Evolutionary conservation across 1,140 invertebrate genomes (phyloP).

Genomic region (Sogatella furcifera): DNA sequence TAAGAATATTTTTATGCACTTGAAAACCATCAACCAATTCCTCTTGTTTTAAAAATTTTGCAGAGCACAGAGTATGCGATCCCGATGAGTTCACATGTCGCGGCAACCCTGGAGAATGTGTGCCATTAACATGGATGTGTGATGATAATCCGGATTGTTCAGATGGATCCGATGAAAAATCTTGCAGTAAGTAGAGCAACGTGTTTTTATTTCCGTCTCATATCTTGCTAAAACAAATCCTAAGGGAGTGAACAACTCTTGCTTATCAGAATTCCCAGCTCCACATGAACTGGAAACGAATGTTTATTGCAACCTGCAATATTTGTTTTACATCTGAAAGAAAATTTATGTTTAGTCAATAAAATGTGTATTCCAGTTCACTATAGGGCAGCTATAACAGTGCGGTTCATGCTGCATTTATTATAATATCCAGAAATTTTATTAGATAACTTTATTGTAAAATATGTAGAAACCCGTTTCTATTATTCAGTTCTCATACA

Average conservation of each 20-base stretch:
- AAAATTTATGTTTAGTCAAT: too few relatives aligned
- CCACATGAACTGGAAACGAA: neutral
- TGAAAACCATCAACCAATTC: too few relatives aligned
- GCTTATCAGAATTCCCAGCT: neutral
- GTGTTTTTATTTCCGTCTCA: neutral
- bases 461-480: too few relatives aligned
- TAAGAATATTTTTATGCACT: too few relatives aligned
- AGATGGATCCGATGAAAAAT: slow-evolving; percentile 77
- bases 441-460: too few relatives aligned
- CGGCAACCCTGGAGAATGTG: slow-evolving; percentile 65
- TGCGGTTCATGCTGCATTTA: too few relatives aligned
- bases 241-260: neutral
- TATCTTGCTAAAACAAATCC: neutral
- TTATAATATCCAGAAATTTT: too few relatives aligned
- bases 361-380: too few relatives aligned
- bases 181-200: slow-evolving; percentile 66
- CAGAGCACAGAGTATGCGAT: slow-evolving; percentile 67
- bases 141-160: slow-evolving; percentile 78
- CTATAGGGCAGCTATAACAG: too few relatives aligned
- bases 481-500: too few relatives aligned
- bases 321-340: too few relatives aligned
- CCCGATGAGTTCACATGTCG: slow-evolving; percentile 80
- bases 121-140: slow-evolving; percentile 85
- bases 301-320: neutral
- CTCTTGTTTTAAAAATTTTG: slow-evolving; percentile 23